Conservation (phyloP, 2,797 vertebrate species). For the Smutsia gigantea region DNA sequence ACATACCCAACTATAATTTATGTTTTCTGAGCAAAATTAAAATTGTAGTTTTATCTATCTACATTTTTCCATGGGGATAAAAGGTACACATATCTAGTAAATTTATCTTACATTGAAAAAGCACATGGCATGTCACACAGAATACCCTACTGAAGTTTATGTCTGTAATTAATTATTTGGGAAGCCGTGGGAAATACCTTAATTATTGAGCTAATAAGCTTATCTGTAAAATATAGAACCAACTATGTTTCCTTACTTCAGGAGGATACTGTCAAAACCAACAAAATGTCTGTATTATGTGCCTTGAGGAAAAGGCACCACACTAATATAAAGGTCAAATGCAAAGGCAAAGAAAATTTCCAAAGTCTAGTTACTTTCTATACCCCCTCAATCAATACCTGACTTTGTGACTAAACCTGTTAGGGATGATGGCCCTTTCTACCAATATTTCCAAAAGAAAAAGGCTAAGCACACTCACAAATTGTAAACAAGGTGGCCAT, state of each 20-base stretch:
- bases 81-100: background rate
- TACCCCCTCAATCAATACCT: background rate
- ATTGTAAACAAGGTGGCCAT: slow-evolving; percentile 95
- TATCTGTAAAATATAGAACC: slow-evolving; percentile 26
- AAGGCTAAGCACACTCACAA: slow-evolving; percentile 90
- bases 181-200: background rate
- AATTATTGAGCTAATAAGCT: background rate
- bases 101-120: background rate
- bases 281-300: background rate
- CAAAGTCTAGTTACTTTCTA: background rate
- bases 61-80: background rate
- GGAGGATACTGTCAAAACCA: background rate
- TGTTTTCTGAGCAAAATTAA: background rate
- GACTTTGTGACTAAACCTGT: background rate
- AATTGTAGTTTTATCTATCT: background rate
- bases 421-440: slow-evolving; percentile 7
- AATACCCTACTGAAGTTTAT: background rate
- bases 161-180: background rate
- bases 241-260: background rate
- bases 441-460: slow-evolving; percentile 56
- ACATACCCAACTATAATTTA: background rate
- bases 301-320: background rate
- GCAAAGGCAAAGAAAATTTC: slow-evolving; percentile 12
- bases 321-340: background rate
- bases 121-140: background rate